Conservation (phyloP, 2,797 vertebrate genomes). For the Eupleurogrammus muticus region DNA sequence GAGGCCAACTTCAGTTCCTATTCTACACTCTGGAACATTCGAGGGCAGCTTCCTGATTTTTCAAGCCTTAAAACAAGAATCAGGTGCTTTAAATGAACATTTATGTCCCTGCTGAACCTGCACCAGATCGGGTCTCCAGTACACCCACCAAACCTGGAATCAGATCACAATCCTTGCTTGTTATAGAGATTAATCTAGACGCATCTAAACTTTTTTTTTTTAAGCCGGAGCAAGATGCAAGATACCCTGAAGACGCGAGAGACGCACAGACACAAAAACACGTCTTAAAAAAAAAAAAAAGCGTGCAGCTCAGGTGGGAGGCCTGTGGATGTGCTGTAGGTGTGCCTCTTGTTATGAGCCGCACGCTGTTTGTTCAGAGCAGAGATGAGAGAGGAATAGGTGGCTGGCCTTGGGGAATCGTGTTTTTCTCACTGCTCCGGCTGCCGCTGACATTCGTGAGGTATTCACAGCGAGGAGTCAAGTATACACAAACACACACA, state of each 20-base stretch:
- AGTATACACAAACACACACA: constrained; percentile 7
- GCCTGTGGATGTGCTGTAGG: constrained; percentile 25
- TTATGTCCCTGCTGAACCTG: too few species aligned
- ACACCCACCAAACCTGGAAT: too few species aligned
- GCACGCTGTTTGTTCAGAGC: constrained; percentile 65
- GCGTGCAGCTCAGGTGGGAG: constrained; percentile 23
- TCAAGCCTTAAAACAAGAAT: background rate
- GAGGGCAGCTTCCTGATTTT: too few species aligned
- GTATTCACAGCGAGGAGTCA: constrained; percentile 29
- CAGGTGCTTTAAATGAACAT: background rate
- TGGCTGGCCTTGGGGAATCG: constrained; percentile 56
- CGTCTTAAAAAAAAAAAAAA: constrained; percentile 14
- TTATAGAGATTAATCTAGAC: constrained; percentile 6
- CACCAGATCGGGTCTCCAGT: too few species aligned
- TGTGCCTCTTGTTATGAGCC: constrained; percentile 65
- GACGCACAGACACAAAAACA: constrained; percentile 6
- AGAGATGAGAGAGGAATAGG: constrained; percentile 60
- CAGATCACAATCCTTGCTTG: too few species aligned
- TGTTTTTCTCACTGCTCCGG: constrained; percentile 76
- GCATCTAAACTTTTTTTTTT: background rate
- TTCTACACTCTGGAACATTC: background rate
- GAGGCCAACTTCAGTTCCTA: background rate
- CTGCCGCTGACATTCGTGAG: constrained; percentile 50
- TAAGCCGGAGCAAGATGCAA: too few species aligned
- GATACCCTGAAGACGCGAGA: constrained; percentile 11